Conservation (phyloP, 2,797 vertebrate species). For the Spinus pinus region DNA sequence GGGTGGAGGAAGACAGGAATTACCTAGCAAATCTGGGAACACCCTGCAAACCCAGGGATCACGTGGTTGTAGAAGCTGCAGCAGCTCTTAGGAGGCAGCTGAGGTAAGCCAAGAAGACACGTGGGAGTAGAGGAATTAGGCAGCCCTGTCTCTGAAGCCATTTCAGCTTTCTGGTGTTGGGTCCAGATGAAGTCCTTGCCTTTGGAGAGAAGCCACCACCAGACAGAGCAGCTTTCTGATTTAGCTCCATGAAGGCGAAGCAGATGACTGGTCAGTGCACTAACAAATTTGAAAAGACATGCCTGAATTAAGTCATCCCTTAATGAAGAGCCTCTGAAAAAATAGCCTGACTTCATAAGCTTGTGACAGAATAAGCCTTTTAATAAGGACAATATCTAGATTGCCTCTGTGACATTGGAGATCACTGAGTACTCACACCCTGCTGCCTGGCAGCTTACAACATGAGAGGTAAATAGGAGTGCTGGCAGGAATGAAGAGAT, state of each 20-base stretch:
- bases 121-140: not conserved
- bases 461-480: not conserved
- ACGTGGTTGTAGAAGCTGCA: not conserved
- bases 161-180: not conserved
- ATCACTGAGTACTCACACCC: not conserved
- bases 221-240: not conserved
- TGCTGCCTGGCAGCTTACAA: not conserved
- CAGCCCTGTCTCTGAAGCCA: not conserved
- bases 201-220: not conserved
- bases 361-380: not conserved
- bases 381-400: not conserved
- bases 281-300: not conserved
- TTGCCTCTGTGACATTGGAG: not conserved
- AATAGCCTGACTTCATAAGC: not conserved
- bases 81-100: not conserved
- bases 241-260: not conserved
- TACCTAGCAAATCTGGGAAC: slow-evolving; percentile 25
- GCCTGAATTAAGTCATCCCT: not conserved
- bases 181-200: not conserved
- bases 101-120: not conserved
- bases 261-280: not conserved
- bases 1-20: slow-evolving; percentile 12
- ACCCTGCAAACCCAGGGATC: not conserved
- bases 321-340: not conserved
- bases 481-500: not conserved